phyloP scores from a whole-genome alignment of 2,888 invertebrate species.

The Tenodera sinensis region DNA sequence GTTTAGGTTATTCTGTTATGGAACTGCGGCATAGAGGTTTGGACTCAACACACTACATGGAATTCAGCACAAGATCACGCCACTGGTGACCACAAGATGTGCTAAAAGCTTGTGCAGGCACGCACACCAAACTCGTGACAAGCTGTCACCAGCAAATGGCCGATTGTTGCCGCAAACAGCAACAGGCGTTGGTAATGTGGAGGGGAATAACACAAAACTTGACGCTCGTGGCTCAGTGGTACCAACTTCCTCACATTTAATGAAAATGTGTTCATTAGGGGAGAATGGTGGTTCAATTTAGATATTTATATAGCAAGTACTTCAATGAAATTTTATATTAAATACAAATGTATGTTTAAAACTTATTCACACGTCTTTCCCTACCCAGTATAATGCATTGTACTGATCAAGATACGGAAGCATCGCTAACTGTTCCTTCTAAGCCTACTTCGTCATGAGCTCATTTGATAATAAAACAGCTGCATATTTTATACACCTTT shows the following conservation, averaged over 20 bases:
- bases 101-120: neutral
- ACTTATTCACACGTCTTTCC: too few species aligned
- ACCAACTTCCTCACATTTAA: neutral
- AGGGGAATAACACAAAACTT: neutral
- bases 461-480: too few species aligned
- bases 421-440: too few species aligned
- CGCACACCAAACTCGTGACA: neutral
- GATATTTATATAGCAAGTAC: too few species aligned
- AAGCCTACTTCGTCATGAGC: too few species aligned
- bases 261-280: neutral
- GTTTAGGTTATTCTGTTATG: too few species aligned
- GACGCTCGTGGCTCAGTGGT: neutral
- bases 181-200: neutral
- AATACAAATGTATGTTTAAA: too few species aligned
- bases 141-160: neutral
- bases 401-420: too few species aligned
- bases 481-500: too few species aligned
- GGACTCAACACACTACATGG: neutral
- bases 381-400: too few species aligned
- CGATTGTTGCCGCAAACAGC: neutral
- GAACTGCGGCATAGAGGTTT: too few species aligned
- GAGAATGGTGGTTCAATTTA: neutral
- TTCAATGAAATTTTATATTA: too few species aligned
- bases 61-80: neutral
- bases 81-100: neutral